phyloP scores from a whole-genome alignment of 2,797 vertebrate species.

The Phoeniculus purpureus region DNA sequence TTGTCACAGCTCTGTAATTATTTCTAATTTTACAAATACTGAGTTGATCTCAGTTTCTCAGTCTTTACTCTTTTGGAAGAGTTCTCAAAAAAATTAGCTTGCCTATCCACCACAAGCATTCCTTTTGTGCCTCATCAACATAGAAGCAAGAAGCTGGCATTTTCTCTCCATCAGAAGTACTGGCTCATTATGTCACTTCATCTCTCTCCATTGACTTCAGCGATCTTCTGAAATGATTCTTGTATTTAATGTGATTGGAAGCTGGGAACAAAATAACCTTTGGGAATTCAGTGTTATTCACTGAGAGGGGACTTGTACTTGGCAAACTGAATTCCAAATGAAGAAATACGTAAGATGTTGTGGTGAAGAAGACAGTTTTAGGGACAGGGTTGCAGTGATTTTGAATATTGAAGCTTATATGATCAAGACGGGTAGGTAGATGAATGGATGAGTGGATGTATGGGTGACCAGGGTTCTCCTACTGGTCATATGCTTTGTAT shows the following conservation, averaged over 20 bases:
- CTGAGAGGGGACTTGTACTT: neutral
- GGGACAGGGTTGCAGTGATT: neutral
- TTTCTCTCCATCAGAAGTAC: neutral
- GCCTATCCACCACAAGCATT: neutral
- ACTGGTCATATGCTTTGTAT: neutral
- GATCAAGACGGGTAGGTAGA: neutral
- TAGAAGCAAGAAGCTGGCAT: neutral
- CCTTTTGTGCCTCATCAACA: neutral
- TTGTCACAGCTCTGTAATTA: neutral
- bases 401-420: neutral
- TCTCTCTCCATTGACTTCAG: neutral
- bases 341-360: neutral
- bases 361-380: neutral
- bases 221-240: neutral
- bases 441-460: too few relatives aligned
- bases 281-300: neutral
- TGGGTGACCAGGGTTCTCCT: constrained; percentile 1
- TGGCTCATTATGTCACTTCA: neutral
- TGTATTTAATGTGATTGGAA: neutral
- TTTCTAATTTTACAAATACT: neutral
- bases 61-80: neutral
- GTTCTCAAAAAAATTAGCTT: neutral
- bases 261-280: neutral
- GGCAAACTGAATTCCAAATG: neutral
- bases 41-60: neutral